Percentiles rank a stretch among this genome's conserved stretches.
phyloP scores from a whole-genome alignment of 2,888 invertebrate species.

The Salticus scenicus region DNA sequence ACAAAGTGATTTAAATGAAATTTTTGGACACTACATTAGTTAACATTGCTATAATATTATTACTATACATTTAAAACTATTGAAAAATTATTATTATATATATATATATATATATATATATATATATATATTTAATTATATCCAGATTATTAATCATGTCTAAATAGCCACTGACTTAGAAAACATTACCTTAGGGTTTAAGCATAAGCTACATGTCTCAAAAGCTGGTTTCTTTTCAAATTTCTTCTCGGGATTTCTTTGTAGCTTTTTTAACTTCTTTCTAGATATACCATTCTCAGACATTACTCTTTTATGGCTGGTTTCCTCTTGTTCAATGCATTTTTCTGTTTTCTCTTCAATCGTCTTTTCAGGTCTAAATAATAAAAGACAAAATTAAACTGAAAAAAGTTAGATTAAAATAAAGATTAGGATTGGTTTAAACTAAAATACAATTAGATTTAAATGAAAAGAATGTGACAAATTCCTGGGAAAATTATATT shows the following conservation, averaged over 20 bases:
- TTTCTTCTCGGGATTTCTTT: constrained; percentile 83
- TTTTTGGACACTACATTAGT: neutral
- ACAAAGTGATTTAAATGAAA: too few relatives aligned
- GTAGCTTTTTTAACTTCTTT: constrained; percentile 89
- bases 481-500: too few relatives aligned
- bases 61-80: neutral
- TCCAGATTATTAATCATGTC: neutral
- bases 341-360: neutral
- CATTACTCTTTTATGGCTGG: constrained; percentile 23
- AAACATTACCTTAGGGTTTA: constrained; percentile 68
- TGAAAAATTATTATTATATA: neutral
- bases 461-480: too few relatives aligned
- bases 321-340: neutral
- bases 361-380: neutral
- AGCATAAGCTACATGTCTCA: constrained; percentile 67
- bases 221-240: constrained; percentile 53
- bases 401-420: too few relatives aligned
- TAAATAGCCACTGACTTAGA: neutral
- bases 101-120: neutral
- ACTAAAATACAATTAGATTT: too few relatives aligned
- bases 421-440: too few relatives aligned
- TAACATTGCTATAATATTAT: neutral
- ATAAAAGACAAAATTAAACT: neutral
- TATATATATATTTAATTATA: neutral
- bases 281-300: constrained; percentile 79